Evolutionary conservation across 2,113 vertebrate genomes (phyloP).

Genomic region (Camelus bactrianus): DNA sequence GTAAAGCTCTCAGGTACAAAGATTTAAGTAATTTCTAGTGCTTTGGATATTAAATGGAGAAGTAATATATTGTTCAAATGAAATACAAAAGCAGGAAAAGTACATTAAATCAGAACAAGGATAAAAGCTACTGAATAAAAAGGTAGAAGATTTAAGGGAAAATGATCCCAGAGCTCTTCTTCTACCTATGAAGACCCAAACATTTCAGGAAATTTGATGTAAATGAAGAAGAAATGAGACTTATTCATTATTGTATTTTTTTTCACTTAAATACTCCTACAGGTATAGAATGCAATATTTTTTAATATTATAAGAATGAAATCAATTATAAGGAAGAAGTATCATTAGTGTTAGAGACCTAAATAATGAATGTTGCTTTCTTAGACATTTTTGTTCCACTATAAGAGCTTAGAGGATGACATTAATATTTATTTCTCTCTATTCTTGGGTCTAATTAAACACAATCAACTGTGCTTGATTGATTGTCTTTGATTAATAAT

Average conservation of each 20-base stretch:
- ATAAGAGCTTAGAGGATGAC: background rate
- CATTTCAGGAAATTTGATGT: background rate
- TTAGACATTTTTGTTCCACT: background rate
- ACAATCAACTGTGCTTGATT: conserved; percentile 15
- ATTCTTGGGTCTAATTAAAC: conserved; percentile 51
- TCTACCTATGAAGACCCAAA: background rate
- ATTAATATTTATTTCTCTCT: conserved; percentile 61
- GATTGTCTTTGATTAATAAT: conserved; percentile 52
- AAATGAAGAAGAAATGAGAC: background rate
- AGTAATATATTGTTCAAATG: background rate
- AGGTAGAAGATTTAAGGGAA: background rate
- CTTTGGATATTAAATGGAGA: background rate
- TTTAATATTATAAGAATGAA: background rate
- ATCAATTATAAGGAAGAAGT: background rate
- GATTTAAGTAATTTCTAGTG: background rate
- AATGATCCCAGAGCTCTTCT: background rate
- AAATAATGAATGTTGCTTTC: background rate
- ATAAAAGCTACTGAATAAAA: background rate
- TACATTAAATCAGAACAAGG: background rate
- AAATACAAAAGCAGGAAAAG: background rate
- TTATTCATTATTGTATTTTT: background rate
- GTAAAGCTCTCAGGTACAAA: background rate
- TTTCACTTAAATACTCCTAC: background rate
- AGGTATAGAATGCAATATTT: background rate
- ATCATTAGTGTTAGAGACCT: background rate